phyloP scores from a whole-genome alignment of 92 coral and sea anemone species.

The Anthopleura xanthogrammica region DNA sequence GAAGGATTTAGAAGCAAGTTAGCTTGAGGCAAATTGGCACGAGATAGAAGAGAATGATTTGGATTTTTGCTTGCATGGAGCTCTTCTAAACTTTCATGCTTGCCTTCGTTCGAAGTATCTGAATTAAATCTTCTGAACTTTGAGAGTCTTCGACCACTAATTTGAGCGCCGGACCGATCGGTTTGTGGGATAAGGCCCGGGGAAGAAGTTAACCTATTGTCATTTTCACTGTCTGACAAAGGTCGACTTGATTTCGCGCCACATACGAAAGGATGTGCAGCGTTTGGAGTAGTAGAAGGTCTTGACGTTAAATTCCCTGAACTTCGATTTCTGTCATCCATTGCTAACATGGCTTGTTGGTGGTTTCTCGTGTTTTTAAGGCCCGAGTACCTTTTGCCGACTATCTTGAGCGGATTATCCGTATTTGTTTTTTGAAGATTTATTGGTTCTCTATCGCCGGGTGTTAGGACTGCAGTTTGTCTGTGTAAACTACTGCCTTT shows the following conservation, averaged over 20 bases:
- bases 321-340: background rate
- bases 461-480: constrained; percentile 22
- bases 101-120: constrained; percentile 18
- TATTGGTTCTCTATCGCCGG: constrained; percentile 11
- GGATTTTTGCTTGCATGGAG: background rate
- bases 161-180: background rate
- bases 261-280: background rate
- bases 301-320: background rate
- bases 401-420: constrained; percentile 4
- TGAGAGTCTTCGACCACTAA: background rate
- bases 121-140: constrained; percentile 37
- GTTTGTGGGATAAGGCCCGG: background rate
- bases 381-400: constrained; percentile 21
- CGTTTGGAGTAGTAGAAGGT: constrained; percentile 27
- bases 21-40: background rate
- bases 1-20: background rate
- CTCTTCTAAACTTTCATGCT: background rate
- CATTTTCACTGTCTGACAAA: background rate
- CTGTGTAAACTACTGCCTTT: constrained; percentile 13
- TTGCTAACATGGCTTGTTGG: background rate
- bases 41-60: background rate
- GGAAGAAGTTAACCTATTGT: background rate
- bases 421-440: constrained; percentile 8
- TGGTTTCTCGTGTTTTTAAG: background rate
- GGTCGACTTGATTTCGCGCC: background rate